These are phyloP conservation scores for Tenualosa ilisha DNA, from an alignment of 2,797 vertebrate species.

Conservation along the genomic window DNA sequence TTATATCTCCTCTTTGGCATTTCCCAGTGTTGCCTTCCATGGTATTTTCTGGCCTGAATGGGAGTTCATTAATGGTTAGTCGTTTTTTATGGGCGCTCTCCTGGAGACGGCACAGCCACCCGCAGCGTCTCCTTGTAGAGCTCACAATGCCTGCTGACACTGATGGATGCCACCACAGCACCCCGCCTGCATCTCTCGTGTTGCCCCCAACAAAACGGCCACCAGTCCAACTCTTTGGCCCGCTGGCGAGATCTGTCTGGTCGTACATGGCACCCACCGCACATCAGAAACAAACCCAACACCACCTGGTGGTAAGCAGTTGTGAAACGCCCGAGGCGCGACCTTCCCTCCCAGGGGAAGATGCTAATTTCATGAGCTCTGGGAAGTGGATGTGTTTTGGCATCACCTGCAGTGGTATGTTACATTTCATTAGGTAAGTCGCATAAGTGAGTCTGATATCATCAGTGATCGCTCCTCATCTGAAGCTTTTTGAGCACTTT, in stretches of 20 bases:
- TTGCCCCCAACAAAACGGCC: slow-evolving; percentile 18
- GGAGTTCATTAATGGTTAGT: slow-evolving; percentile 47
- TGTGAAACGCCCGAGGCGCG: not conserved
- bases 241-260: not conserved
- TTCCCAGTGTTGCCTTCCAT: slow-evolving; percentile 32
- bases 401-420: slow-evolving; percentile 17
- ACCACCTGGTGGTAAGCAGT: not conserved
- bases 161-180: slow-evolving; percentile 47
- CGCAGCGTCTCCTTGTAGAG: slow-evolving; percentile 32
- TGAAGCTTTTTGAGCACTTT: not conserved
- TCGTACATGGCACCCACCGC: not conserved
- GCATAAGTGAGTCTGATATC: slow-evolving; percentile 11
- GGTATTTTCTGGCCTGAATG: slow-evolving; percentile 36
- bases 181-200: slow-evolving; percentile 36
- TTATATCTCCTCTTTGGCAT: slow-evolving; percentile 35
- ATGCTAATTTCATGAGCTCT: slow-evolving; percentile 10
- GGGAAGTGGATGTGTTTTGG: slow-evolving; percentile 22
- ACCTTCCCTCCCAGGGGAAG: not conserved
- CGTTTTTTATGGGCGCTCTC: slow-evolving; percentile 40
- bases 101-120: slow-evolving; percentile 35
- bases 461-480: not conserved
- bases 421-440: not conserved
- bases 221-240: not conserved
- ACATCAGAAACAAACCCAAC: not conserved
- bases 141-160: slow-evolving; percentile 42